Percentiles rank a stretch among this genome's conserved stretches.
Evolutionary conservation across 2,888 invertebrate species (phyloP).

Genomic region (Syritta pipiens): DNA sequence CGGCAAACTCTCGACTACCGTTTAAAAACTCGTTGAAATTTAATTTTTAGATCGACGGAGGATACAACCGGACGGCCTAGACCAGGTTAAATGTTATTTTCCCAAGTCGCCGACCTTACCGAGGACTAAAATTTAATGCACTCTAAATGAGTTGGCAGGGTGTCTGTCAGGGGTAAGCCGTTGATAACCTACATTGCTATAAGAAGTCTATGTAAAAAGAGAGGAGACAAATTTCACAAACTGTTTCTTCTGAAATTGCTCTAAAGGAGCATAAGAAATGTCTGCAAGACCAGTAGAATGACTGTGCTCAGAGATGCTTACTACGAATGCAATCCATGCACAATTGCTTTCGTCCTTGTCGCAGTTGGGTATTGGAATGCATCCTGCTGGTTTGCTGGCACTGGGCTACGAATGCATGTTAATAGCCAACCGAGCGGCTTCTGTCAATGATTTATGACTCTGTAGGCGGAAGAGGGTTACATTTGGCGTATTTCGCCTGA

Average conservation of each 20-base stretch:
- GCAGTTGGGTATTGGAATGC: constrained; percentile 34
- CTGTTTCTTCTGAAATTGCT: constrained; percentile 45
- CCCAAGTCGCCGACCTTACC: constrained; percentile 12
- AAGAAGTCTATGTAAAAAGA: neutral
- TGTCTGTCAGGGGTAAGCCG: constrained; percentile 31
- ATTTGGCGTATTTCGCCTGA: constrained; percentile 64
- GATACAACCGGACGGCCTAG: constrained; percentile 50
- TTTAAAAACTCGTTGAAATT: constrained; percentile 52
- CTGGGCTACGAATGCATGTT: constrained; percentile 64
- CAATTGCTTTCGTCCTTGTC: constrained; percentile 28
- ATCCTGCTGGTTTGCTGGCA: constrained; percentile 68
- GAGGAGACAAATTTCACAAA: constrained; percentile 46
- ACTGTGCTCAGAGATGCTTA: constrained; percentile 31
- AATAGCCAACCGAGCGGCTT: constrained; percentile 65
- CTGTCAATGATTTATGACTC: constrained; percentile 69
- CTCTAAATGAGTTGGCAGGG: constrained; percentile 31
- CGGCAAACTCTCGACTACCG: constrained; percentile 43
- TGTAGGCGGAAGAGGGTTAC: constrained; percentile 50
- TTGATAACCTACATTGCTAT: constrained; percentile 30
- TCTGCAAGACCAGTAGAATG: constrained; percentile 51
- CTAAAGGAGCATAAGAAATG: constrained; percentile 50
- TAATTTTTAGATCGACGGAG: constrained; percentile 50
- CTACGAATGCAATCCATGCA: constrained; percentile 56
- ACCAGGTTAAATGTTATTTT: constrained; percentile 19
- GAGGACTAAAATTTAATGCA: neutral